These are phyloP conservation scores for Notocelia uddmanniana DNA, from an alignment of 2,888 invertebrate genomes.

Conservation along the genomic window DNA sequence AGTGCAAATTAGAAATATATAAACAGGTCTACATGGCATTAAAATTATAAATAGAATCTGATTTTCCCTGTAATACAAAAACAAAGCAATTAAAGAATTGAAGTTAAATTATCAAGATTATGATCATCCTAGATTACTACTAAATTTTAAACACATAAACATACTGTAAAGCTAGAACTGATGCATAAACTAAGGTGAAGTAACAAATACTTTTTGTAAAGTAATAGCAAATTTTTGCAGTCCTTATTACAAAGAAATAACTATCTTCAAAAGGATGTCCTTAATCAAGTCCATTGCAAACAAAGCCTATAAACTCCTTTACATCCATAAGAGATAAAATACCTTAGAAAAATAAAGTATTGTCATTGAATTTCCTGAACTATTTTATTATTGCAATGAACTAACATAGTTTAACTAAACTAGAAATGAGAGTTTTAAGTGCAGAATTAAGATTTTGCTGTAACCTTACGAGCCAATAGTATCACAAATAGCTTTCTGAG, in stretches of 20 bases:
- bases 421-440: conserved; percentile 45
- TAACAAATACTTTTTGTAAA: conserved; percentile 68
- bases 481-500: conserved; percentile 78
- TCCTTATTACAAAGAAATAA: conserved; percentile 73
- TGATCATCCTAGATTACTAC: conserved; percentile 44
- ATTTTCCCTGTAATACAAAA: conserved; percentile 34
- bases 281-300: conserved; percentile 69
- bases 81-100: conserved; percentile 22
- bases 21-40: conserved; percentile 29
- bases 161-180: conserved; percentile 52
- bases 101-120: conserved; percentile 29
- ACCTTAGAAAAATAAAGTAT: conserved; percentile 65
- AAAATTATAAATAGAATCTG: conserved; percentile 38
- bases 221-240: conserved; percentile 77
- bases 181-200: conserved; percentile 60
- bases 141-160: conserved; percentile 48
- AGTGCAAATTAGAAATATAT: conserved; percentile 22
- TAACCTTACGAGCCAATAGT: conserved; percentile 67
- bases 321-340: conserved; percentile 66
- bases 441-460: conserved; percentile 56
- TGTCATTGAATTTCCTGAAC: conserved; percentile 60
- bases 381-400: conserved; percentile 65
- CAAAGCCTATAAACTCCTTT: conserved; percentile 57
- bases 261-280: conserved; percentile 70
- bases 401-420: conserved; percentile 58